Base-by-base conservation (phyloP, 2,888 invertebrate species). In the Craniophora ligustri region DNA sequence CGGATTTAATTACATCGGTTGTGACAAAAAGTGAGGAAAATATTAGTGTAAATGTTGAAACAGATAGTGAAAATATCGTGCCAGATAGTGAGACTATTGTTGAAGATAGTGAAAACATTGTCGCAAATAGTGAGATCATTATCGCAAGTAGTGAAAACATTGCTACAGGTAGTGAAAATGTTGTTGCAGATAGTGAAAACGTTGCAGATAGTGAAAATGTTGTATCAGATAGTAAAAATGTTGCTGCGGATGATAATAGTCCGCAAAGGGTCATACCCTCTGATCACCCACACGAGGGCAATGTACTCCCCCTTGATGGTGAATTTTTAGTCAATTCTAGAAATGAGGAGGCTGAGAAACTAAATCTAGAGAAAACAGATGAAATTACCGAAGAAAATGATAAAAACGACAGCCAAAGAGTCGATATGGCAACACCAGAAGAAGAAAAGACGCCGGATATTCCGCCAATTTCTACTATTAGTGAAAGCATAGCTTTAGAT, bases 391-490 rank as follows among this genome's bases (percentile, higher is more conserved):
- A 84, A 66, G 91, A 89, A 62, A 90, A 87, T 64, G 80, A 83
- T 13, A 89, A 89, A 71, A 89, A 88, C 53, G 88, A 90, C 66
- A 89, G 74, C 74, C 84, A 86, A 76, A 86, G 82, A 80, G 76
- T 82, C 51, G 86, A 86, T 41, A 67, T 68, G 11, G 74, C 84
- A 45, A 70, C 65, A 66, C 63, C 80, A 47, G 86, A 88, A 38
- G 94, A 87, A 42, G 79, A 86, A 48, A 85, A 88, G 67, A 87
- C 93, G 39, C 94, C 94, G 50, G 95, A 94, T 85, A 95, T 96
- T 75, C 95, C 95, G 78, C 95, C 96, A 64, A 96, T 96, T 89
- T 95, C 95, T 67, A 96, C 96, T 72, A 95, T 95, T 83, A 96
- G 96, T 93, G 96, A 96, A 91, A 96, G 95, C 79, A 95, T 95